Evolutionary conservation across 2,888 invertebrate genomes (phyloP).

Genomic region (Mongoloraphidia duomilia): DNA sequence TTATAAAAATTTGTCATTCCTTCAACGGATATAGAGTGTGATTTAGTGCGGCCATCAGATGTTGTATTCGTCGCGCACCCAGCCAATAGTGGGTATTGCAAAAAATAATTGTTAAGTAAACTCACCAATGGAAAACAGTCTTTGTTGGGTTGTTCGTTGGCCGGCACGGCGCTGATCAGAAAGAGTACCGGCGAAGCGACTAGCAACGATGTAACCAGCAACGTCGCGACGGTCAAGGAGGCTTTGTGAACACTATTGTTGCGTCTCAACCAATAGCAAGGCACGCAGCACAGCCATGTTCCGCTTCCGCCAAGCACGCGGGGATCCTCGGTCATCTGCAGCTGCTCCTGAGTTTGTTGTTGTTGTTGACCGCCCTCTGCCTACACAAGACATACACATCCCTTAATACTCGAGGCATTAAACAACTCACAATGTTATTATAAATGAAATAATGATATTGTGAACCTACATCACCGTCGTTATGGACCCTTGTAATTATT

Average conservation of each 20-base stretch:
- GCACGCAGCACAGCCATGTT: constrained; percentile 43
- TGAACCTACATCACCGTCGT: no score
- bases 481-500: no score
- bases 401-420: no score
- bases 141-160: constrained; percentile 26
- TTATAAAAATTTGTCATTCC: no score
- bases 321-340: not conserved
- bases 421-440: no score
- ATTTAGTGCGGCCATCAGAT: no score
- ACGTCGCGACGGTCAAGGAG: constrained; percentile 39
- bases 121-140: constrained; percentile 26
- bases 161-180: constrained; percentile 33
- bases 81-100: no score
- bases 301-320: constrained; percentile 21
- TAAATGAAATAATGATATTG: no score
- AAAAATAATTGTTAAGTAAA: constrained; percentile 1
- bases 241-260: constrained; percentile 44
- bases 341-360: not conserved
- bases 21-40: no score
- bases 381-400: no score
- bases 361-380: not conserved
- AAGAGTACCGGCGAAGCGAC: constrained; percentile 45
- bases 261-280: constrained; percentile 39
- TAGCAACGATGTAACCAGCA: constrained; percentile 41
- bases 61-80: no score